Evolutionary conservation across 2,888 invertebrate genomes (phyloP).

Genomic region (Trachelus troglodyta): DNA sequence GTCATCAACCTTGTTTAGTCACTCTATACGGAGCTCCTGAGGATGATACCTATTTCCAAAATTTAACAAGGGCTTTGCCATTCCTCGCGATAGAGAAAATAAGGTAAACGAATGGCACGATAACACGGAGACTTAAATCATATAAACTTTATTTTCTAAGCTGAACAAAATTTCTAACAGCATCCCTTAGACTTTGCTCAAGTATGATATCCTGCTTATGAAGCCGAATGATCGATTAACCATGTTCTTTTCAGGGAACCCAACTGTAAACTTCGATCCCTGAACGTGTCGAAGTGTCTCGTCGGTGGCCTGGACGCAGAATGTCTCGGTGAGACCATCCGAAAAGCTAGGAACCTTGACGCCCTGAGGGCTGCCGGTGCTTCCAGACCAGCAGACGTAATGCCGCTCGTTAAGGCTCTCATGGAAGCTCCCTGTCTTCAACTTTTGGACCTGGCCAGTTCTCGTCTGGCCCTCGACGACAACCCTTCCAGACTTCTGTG

Average conservation of each 20-base stretch:
- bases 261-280: slow-evolving; percentile 68
- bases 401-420: slow-evolving; percentile 69
- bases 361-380: slow-evolving; percentile 70
- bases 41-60: background rate
- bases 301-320: slow-evolving; percentile 69
- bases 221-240: background rate
- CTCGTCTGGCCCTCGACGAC: slow-evolving; percentile 69
- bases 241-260: slow-evolving; percentile 62
- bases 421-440: slow-evolving; percentile 70
- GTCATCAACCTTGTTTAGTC: background rate
- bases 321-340: slow-evolving; percentile 70
- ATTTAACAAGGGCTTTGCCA: slow-evolving; percentile 1
- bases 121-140: slow-evolving; percentile 14
- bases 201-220: background rate
- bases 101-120: slow-evolving; percentile 4
- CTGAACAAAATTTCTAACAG: background rate
- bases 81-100: slow-evolving; percentile 3
- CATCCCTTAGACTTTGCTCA: background rate
- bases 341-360: slow-evolving; percentile 68
- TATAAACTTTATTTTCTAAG: background rate
- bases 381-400: slow-evolving; percentile 69
- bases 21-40: background rate
- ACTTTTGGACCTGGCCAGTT: slow-evolving; percentile 69
- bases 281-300: slow-evolving; percentile 71
- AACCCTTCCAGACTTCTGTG: slow-evolving; percentile 67